phyloP scores from a whole-genome alignment of 2,797 vertebrate species.

The Euthynnus affinis region DNA sequence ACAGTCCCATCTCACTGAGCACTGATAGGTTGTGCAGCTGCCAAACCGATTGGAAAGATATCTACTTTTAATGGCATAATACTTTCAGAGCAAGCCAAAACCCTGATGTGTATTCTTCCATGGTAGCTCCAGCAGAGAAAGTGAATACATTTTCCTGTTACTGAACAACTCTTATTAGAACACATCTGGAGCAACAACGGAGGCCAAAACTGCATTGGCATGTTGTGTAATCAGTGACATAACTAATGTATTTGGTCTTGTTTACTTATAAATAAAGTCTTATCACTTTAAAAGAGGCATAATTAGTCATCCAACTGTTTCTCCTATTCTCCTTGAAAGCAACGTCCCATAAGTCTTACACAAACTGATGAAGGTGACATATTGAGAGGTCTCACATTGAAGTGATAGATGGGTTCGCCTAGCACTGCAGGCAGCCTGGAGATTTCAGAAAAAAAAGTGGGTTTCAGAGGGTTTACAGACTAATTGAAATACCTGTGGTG shows the following conservation, averaged over 20 bases:
- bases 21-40: conserved; percentile 76
- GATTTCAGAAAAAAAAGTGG: conserved; percentile 15
- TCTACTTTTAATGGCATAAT: conserved; percentile 79
- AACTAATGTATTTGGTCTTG: conserved; percentile 44
- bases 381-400: conserved; percentile 67
- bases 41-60: conserved; percentile 82
- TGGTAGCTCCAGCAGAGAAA: conserved; percentile 47
- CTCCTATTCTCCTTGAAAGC: conserved; percentile 79
- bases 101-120: conserved; percentile 58
- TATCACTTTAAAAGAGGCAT: conserved; percentile 62
- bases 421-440: conserved; percentile 28
- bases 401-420: conserved; percentile 74
- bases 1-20: conserved; percentile 81
- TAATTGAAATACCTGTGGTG: conserved; percentile 27
- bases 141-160: conserved; percentile 58
- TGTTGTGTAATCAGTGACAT: conserved; percentile 14
- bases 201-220: conserved; percentile 35
- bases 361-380: conserved; percentile 79
- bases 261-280: conserved; percentile 70
- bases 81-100: conserved; percentile 75
- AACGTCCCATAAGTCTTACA: conserved; percentile 73
- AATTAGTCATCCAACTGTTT: conserved; percentile 69
- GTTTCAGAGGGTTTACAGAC: conserved; percentile 37
- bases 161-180: conserved; percentile 64
- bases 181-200: conserved; percentile 36